Evolutionary conservation across 1,140 invertebrate genomes (phyloP).

Genomic region (Macrostomum lignano): DNA sequence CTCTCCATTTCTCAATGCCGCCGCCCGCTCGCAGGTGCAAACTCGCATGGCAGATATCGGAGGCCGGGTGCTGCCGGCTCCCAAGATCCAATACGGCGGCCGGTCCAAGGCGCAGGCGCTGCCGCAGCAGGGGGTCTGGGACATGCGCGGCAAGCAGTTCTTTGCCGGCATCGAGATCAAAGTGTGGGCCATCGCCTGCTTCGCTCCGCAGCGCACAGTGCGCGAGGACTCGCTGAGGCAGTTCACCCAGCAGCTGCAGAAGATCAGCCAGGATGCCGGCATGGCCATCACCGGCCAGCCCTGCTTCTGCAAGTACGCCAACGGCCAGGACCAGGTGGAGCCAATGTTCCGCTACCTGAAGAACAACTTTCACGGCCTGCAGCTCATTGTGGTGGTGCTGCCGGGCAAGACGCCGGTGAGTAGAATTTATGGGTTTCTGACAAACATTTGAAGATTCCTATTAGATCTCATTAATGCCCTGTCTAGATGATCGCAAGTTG

Average conservation of each 20-base stretch:
- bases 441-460: no score
- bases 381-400: constrained; percentile 82
- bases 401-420: constrained; percentile 82
- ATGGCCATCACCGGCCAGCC: constrained; percentile 6
- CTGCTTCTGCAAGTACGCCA: constrained; percentile 31
- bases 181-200: constrained; percentile 97
- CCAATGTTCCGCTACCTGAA: constrained; percentile 91
- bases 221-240: constrained; percentile 64
- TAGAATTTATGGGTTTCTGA: no score
- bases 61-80: constrained; percentile 73
- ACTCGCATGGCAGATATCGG: constrained; percentile 44
- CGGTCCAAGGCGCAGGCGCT: constrained; percentile 43
- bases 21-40: constrained; percentile 73
- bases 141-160: constrained; percentile 98
- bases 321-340: constrained; percentile 88
- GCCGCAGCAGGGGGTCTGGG: constrained; percentile 51
- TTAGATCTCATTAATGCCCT: no score
- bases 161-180: constrained; percentile 94
- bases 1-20: no score
- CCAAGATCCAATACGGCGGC: constrained; percentile 95
- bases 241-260: constrained; percentile 5
- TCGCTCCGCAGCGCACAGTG: constrained; percentile 85
- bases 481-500: no score
- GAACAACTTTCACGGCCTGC: constrained; percentile 44
- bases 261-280: background rate